These are phyloP conservation scores for Neogale vison DNA, from an alignment of 2,113 vertebrate genomes.

Conservation along the genomic window DNA sequence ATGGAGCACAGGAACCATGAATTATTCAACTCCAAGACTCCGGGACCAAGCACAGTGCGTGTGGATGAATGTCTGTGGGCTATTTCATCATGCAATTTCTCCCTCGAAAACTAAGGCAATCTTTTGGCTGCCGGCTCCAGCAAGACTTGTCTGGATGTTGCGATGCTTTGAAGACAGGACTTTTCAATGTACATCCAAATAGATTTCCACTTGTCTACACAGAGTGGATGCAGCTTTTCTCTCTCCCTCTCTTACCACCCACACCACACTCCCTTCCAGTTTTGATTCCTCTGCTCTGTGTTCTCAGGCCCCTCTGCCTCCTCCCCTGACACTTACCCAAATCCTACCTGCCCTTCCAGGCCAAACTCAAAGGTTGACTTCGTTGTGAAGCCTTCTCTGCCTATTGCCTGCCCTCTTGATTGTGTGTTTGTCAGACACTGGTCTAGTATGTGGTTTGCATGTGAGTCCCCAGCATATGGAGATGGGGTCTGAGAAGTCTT, in stretches of 20 bases:
- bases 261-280: rapidly evolving
- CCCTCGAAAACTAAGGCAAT: neutral
- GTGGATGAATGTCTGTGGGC: rapidly evolving
- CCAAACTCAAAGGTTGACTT: neutral
- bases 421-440: neutral
- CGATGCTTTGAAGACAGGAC: neutral
- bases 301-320: neutral
- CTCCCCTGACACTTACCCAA: neutral
- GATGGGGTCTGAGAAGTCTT: neutral
- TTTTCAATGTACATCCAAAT: neutral
- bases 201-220: neutral
- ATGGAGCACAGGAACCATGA: neutral
- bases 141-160: neutral
- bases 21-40: neutral
- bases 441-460: neutral
- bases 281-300: neutral
- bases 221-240: neutral
- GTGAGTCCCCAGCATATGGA: neutral
- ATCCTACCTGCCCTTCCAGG: neutral
- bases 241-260: neutral
- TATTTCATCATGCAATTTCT: neutral
- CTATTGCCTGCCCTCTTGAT: rapidly evolving
- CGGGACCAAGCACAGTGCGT: neutral
- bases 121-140: neutral
- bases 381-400: neutral